Percentiles rank a stretch among this genome's conserved stretches.
These are phyloP conservation scores for Ochotona princeps DNA, from an alignment of 2,113 vertebrate species.

Conservation along the genomic window DNA sequence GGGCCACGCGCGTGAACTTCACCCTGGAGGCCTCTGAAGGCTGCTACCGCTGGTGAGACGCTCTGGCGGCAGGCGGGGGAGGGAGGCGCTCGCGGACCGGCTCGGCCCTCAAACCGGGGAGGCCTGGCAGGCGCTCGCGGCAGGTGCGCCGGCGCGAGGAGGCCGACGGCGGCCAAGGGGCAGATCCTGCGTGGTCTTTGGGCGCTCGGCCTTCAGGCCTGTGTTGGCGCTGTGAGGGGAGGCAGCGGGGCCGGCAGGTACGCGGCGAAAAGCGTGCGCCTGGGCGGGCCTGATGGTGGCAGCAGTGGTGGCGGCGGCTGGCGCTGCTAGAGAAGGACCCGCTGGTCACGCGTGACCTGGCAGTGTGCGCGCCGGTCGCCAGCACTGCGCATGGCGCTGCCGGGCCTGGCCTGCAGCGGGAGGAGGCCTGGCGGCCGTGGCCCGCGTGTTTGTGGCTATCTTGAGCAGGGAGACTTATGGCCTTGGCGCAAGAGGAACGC, in stretches of 20 bases:
- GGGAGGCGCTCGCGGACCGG: not conserved
- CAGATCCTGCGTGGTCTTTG: not conserved
- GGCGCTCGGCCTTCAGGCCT: not conserved
- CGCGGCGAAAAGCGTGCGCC: not conserved
- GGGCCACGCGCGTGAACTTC: conserved; percentile 92
- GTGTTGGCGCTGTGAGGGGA: not conserved
- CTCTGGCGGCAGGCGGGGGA: not conserved
- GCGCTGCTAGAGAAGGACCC: fast-evolving
- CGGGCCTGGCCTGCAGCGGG: not conserved
- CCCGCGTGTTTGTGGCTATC: not conserved
- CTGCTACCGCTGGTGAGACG: conserved; percentile 96
- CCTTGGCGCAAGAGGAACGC: too few relatives aligned
- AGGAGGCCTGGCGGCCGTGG: fast-evolving
- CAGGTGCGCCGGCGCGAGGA: not conserved
- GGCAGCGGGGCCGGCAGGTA: not conserved
- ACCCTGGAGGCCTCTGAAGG: conserved; percentile 95
- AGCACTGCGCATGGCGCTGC: conserved; percentile 20
- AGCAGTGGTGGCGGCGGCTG: too few relatives aligned
- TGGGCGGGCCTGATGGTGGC: too few relatives aligned
- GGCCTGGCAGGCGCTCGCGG: not conserved
- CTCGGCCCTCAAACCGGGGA: not conserved
- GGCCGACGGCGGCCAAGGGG: not conserved
- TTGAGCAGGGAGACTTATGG: not conserved
- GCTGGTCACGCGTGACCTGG: not conserved
- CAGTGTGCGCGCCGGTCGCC: not conserved